A percentile compares a stretch with the other conserved stretches of the same genome.
Conservation (phyloP, 1,140 invertebrate genomes). For the Trachymyrmex septentrionalis region DNA sequence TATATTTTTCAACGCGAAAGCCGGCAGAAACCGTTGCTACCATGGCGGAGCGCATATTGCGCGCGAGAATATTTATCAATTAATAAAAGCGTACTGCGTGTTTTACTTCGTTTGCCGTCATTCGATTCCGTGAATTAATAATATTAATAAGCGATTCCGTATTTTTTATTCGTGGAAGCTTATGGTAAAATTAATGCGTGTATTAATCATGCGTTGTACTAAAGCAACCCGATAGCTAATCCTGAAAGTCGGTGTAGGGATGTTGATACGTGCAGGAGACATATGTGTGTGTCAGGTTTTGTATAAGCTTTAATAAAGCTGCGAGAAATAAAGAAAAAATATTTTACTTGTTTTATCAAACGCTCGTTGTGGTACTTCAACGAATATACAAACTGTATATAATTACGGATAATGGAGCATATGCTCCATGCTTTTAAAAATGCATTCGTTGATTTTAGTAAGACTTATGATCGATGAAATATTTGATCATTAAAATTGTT, state of each 20-base stretch:
- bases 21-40: background rate
- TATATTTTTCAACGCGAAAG: conserved; percentile 23
- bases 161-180: conserved; percentile 26
- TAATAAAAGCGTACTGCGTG: conserved; percentile 12
- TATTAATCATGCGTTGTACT: conserved; percentile 15
- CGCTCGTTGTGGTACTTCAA: background rate
- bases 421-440: background rate
- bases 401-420: conserved; percentile 22
- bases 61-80: conserved; percentile 42
- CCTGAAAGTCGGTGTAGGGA: background rate
- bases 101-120: background rate
- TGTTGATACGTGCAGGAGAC: conserved; percentile 15
- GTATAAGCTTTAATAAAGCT: conserved; percentile 27
- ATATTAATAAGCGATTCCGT: conserved; percentile 39
- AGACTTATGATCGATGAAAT: background rate
- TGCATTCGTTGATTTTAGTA: background rate
- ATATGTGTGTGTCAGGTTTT: background rate
- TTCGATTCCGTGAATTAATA: conserved; percentile 35
- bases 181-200: conserved; percentile 31
- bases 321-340: conserved; percentile 29
- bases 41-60: background rate
- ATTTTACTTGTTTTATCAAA: background rate
- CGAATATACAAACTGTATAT: background rate
- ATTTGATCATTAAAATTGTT: background rate
- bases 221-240: background rate